These are phyloP conservation scores for Thomomys bottae DNA, from an alignment of 2,113 vertebrate species.

Conservation along the genomic window DNA sequence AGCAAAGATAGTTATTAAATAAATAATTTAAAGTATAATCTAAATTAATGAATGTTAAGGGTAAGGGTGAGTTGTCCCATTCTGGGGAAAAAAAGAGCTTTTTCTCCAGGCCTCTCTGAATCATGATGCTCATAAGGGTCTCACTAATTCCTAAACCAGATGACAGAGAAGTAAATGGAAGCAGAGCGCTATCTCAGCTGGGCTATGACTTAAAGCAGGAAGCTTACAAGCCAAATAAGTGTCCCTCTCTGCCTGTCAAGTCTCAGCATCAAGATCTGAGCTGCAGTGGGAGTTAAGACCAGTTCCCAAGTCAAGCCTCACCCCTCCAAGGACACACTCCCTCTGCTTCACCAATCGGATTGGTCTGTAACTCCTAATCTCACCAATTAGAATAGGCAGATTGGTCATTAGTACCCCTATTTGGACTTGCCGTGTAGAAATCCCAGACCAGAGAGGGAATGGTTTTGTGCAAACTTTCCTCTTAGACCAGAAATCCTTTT, in stretches of 20 bases:
- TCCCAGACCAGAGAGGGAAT: too few species aligned
- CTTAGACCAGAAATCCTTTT: constrained; percentile 14
- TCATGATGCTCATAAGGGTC: background rate
- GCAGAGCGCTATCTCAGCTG: background rate
- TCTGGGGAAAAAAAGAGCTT: background rate
- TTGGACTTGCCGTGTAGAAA: background rate
- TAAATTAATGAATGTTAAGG: background rate
- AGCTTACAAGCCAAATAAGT: background rate
- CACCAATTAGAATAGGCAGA: background rate
- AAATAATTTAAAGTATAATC: background rate
- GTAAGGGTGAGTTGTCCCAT: rapidly evolving
- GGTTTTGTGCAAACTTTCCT: background rate
- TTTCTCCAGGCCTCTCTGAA: background rate
- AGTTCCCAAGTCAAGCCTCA: too few species aligned
- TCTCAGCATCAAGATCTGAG: background rate
- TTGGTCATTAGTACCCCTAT: background rate
- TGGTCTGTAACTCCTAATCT: background rate
- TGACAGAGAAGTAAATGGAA: background rate
- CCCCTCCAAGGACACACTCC: background rate
- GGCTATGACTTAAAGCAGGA: background rate
- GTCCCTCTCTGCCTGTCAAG: background rate
- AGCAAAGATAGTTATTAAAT: constrained; percentile 10
- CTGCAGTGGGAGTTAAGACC: background rate
- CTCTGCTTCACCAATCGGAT: too few species aligned
- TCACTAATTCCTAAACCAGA: background rate